Conservation (phyloP, 2,888 invertebrate species). For the Lithophane ornitopus region DNA sequence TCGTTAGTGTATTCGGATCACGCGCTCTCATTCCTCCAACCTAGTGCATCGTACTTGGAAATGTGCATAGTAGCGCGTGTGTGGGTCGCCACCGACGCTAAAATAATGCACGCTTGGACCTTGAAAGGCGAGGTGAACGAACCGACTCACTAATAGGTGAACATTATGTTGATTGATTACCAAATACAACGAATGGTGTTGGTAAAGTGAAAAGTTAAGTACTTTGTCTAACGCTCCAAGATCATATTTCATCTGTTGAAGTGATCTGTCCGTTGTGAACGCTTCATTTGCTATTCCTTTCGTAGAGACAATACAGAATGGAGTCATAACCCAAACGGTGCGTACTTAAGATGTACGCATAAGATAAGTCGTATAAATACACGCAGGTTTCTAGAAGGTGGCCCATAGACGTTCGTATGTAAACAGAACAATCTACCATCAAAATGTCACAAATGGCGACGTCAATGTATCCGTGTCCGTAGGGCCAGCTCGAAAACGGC, state of each 20-base stretch:
- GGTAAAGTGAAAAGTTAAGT: conserved; percentile 70
- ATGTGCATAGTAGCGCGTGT: conserved; percentile 84
- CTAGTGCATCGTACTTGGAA: conserved; percentile 87
- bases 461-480: conserved; percentile 77
- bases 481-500: conserved; percentile 72
- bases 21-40: conserved; percentile 86
- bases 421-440: conserved; percentile 87
- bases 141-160: conserved; percentile 77
- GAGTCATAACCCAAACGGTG: conserved; percentile 77
- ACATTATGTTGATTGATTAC: conserved; percentile 82
- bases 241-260: conserved; percentile 71
- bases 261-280: conserved; percentile 58
- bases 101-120: conserved; percentile 82
- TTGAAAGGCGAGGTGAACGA: conserved; percentile 86
- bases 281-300: conserved; percentile 74
- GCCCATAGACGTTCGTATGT: conserved; percentile 75
- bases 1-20: conserved; percentile 85
- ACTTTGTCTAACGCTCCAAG: conserved; percentile 71
- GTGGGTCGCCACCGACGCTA: conserved; percentile 82
- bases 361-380: conserved; percentile 80
- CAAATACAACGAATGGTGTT: conserved; percentile 74
- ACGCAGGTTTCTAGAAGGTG: conserved; percentile 75
- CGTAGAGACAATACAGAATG: conserved; percentile 73
- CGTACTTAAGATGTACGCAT: conserved; percentile 80
- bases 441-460: conserved; percentile 83